Conservation (phyloP, 2,797 vertebrate genomes). For the Danio tinwini region DNA sequence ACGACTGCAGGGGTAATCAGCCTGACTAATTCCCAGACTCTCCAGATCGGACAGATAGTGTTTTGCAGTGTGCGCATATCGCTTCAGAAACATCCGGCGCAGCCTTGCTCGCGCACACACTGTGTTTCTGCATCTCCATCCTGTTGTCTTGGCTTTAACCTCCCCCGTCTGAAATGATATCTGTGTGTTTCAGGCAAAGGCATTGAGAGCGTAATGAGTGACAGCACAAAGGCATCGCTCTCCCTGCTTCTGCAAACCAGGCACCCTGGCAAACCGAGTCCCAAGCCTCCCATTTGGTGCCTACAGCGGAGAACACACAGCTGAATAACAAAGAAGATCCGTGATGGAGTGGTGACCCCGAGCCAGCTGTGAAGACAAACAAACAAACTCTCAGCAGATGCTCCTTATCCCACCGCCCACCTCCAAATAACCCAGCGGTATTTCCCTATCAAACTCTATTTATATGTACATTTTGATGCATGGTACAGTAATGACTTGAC, state of each 20-base stretch:
- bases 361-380: slow-evolving; percentile 25
- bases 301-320: slow-evolving; percentile 31
- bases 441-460: background rate
- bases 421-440: background rate
- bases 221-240: slow-evolving; percentile 37
- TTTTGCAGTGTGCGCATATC: slow-evolving; percentile 50
- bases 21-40: slow-evolving; percentile 54
- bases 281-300: slow-evolving; percentile 28
- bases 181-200: slow-evolving; percentile 40
- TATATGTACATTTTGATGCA: slow-evolving; percentile 3
- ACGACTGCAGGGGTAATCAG: slow-evolving; percentile 53
- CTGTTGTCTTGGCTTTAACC: slow-evolving; percentile 40
- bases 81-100: slow-evolving; percentile 51
- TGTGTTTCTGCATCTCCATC: slow-evolving; percentile 34
- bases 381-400: slow-evolving; percentile 42
- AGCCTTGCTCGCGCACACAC: background rate
- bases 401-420: slow-evolving; percentile 7
- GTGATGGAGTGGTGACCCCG: slow-evolving; percentile 33
- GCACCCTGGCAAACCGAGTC: slow-evolving; percentile 1
- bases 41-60: slow-evolving; percentile 54
- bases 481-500: background rate
- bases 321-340: slow-evolving; percentile 39
- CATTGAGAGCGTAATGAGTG: slow-evolving; percentile 39
- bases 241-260: slow-evolving; percentile 13
- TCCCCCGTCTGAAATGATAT: slow-evolving; percentile 50